A percentile compares a stretch with the other conserved stretches of the same genome.
These are phyloP conservation scores for Mormyrus lacerda DNA, from an alignment of 2,113 vertebrate species.

Conservation along the genomic window DNA sequence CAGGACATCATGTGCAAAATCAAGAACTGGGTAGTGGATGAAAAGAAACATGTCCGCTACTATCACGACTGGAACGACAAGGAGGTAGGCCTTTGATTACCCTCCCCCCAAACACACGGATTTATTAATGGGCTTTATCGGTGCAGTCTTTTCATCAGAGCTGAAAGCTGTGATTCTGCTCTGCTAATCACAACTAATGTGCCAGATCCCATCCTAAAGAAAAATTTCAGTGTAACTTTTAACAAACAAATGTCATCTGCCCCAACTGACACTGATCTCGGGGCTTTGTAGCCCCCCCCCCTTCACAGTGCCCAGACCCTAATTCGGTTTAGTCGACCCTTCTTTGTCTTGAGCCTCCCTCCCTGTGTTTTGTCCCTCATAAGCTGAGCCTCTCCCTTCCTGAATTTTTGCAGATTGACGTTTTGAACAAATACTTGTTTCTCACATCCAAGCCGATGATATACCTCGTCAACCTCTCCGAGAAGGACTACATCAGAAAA, in stretches of 20 bases:
- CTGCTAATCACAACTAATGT: slow-evolving; percentile 10
- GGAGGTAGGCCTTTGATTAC: slow-evolving; percentile 68
- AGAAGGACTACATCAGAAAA: slow-evolving; percentile 94
- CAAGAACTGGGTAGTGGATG: slow-evolving; percentile 87
- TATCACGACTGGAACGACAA: slow-evolving; percentile 96
- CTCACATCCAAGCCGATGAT: slow-evolving; percentile 98
- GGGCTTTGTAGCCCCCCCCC: neutral
- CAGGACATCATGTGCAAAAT: slow-evolving; percentile 97
- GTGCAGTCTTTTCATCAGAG: slow-evolving; percentile 11
- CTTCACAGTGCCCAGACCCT: neutral
- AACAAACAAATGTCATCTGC: slow-evolving; percentile 17
- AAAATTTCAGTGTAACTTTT: slow-evolving; percentile 7
- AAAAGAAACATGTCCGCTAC: slow-evolving; percentile 92
- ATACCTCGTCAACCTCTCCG: slow-evolving; percentile 95
- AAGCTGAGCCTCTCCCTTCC: neutral
- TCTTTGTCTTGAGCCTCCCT: neutral
- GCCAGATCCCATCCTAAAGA: neutral
- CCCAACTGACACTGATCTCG: neutral
- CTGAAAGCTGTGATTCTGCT: slow-evolving; percentile 7
- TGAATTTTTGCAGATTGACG: slow-evolving; percentile 74
- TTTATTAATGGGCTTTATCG: slow-evolving; percentile 25
- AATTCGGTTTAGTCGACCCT: neutral
- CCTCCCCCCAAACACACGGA: neutral
- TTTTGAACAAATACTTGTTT: slow-evolving; percentile 94
- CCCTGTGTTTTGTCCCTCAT: neutral